Base-by-base conservation (phyloP, 2,888 invertebrate genomes). In the Nemapogon koenigi region DNA sequence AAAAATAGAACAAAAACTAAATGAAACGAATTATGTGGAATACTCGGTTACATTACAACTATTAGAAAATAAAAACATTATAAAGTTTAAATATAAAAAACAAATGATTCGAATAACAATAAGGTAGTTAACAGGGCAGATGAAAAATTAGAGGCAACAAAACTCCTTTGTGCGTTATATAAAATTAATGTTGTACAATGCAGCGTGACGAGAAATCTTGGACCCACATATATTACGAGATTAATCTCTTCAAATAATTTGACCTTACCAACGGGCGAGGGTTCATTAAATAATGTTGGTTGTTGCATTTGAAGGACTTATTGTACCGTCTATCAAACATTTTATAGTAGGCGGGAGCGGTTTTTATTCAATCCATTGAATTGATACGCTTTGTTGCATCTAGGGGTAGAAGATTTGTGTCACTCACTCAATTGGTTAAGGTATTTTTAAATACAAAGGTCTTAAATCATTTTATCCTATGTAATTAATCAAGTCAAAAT, bases 161-260 rank as follows among this genome's bases (percentile, higher is more conserved):
- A 37, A 35, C 11, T 56, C 56, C 57, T 55, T 58, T 58, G 59
- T 55, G 53, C 50, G 19, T 35, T 39, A 44, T 57, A 57, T 48
- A 50, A 62, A 63, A 66, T 65, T 64, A 63, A 64, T 68, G 67
- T 65, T 59, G 58, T 58, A 61, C 57, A 50, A 56, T 49, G 57
- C 57, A 51, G 59, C 53, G 58, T 57, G 57, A 64, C 61, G 62
- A 66, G 65, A 67, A 68, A 67, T 69, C 64, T 65, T 56, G 59
- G 62, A 58, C 63, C 66, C 67, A 66, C 71, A 75, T 75, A 72
- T 70, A 69, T 75, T 67, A 73, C 59, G 60, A 71, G 76, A 76
- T 78, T 76, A 78, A 78, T 76, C 76, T 75, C 71, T 71, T 71
- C 67, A 76, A 76, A 76, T 71, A 75, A 75, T 78, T 75, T 76